Evolutionary conservation across 2,113 vertebrate species (phyloP), one percentile per base, ranked within the genome.

Genomic region (Etheostoma spectabile): DNA sequence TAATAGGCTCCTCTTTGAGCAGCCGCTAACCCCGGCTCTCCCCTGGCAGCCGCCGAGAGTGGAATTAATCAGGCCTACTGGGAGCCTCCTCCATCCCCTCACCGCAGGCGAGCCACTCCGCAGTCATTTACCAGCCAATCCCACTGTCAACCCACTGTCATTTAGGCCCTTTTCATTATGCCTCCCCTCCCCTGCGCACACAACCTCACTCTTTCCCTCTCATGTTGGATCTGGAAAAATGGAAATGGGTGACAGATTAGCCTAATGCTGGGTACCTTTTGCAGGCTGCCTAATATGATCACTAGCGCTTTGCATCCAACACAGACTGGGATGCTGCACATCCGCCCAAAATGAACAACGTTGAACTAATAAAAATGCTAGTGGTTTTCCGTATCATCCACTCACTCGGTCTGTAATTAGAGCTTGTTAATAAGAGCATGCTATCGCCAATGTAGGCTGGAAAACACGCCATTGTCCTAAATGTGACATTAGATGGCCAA

Each of bases 61-160:
- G 96, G 97, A 98, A 99, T 99, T 99, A 99, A 99, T 99, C 98
- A 99, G 97, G 96, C 97, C 98, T 98, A 96, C 97, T 97, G 97
- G 97, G 98, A 98, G 96, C 97, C 96, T 97, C 96, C 96, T 96
- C 95, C 96, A 95, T 96, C 91, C 87, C 74, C 86, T 87, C 97
- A 97, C 97, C 83, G 95, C 97, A 96, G 97, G 97, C 96, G 94
- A 97, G 95, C 96, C 94, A 96, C 97, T 99, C 97, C 96, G 96
- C 96, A 97, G 97, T 99, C 98, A 98, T 98, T 99, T 98, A 97
- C 96, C 96, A 96, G 96, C 96, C 97, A 97, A 97, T 98, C 97
- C 97, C 96, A 98, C 97, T 97, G 98, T 99, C 98, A 99, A 97
- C 96, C 97, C 97, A 97, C 97, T 97, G 97, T 99, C 97, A 98